Evolutionary conservation across 2,888 invertebrate species (phyloP), one percentile per base, ranked within the genome.

Genomic region (Agrilus cyanescens): DNA sequence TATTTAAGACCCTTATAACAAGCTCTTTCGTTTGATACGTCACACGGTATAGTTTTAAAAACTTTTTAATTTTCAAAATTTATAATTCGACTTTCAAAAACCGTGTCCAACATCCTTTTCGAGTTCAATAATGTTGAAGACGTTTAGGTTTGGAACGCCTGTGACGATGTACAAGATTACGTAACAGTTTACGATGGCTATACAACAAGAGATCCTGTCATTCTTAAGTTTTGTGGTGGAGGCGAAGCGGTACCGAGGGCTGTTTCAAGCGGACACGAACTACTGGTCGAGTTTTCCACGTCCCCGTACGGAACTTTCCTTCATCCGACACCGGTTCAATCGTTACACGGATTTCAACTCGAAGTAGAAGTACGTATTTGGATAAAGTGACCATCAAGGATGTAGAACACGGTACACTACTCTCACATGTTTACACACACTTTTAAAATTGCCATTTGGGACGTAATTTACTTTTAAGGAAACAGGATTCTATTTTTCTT

Each of bases 261-360:
- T 29, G 79, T 85, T 53, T 88, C 88, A 50, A 89, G 88, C 61
- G 87, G 89, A 0, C 85, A 87, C 46, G 89, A 90, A 66, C 71
- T 91, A 54, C 72, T 91, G 50, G 88, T 91, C 20, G 89, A 89
- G 69, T 89, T 91, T 63, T 85, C 86, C 46, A 87, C 89, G 35
- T 89, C 89, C 14, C 86, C 89, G 5, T 90, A 82, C 62, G 90
- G 90, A 51, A 89, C 89, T 50, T 88, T 90, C 66, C 73, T 87
- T 52, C 83, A 85, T 63, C 86, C 87, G 4, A 78, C 80, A 12
- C 81, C 84, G 18, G 72, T 78, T 34, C 79, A 85, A 62, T 80
- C 85, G 2, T 71, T 91, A 37, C 86, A 89, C 62, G 90, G 90
- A 50, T 91, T 91, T 66, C 90, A 90, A 61, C 70, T 91, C 39